Base-by-base conservation (phyloP, 64 coral and sea anemone genomes). In the Montipora cactus region DNA sequence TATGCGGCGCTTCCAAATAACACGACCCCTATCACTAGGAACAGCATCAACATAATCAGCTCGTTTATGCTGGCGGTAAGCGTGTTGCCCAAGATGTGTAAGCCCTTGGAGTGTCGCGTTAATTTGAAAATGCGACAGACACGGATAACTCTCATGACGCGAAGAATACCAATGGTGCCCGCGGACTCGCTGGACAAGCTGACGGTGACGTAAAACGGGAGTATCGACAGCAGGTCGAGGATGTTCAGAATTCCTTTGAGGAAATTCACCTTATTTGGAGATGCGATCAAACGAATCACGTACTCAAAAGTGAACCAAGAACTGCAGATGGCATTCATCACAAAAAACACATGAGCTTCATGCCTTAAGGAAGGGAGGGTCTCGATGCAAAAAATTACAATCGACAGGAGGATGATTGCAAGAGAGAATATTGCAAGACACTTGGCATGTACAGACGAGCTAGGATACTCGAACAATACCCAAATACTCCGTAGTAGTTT, bases 281-380 rank as follows among this genome's bases (percentile, higher is more conserved):
- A 98, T 7, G 94, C 96, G 15, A 91, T 59, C 3, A 98, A 70
- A 12, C 96, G 93, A 21, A 98, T 50, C 16, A 98, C 59, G 57
- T 91, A 90, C 58, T 98, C 96, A 22, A 98, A 72, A 23, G 96
- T 98, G 67, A 98, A 98, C 96, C 96, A 98, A 12, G 89, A 74
- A 16, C 87, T 98, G 18, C 96, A 98, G 46, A 98, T 76, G 3
- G 93, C 96, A 47, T 98, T 98, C 18, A 98, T 75, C 0, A 69
- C 48, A 45, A 92, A 95, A 19, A 94, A 98, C 12, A 98, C 49
- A 2, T 71, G 47, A 5, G 18, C 16, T 22, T 46, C 48, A 84
- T 95, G 88, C n/a, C 74, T n/a, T 59, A 98, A 84, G 19, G 70
- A 75, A 15, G 96, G 96, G 45, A 98, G 62, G 57, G 96, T 98